Conservation (phyloP, 2,797 vertebrate species). For the Takifugu rubripes region DNA sequence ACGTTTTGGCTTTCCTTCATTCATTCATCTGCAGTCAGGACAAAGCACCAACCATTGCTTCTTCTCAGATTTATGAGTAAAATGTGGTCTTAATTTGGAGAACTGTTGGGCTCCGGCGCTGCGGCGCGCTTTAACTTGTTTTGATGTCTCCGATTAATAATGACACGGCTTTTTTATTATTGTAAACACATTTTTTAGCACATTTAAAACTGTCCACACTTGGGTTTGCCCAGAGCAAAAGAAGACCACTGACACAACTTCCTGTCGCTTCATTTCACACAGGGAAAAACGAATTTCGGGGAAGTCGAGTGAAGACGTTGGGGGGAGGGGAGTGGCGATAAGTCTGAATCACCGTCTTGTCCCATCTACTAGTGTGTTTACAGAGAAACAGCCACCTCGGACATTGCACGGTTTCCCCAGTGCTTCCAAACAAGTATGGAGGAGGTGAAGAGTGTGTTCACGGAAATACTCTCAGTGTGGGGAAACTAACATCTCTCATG, state of each 20-base stretch:
- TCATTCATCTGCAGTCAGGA: not conserved
- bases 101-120: slow-evolving; percentile 24
- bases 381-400: slow-evolving; percentile 39
- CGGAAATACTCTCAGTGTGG: slow-evolving; percentile 38
- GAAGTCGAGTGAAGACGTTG: not conserved
- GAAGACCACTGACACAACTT: slow-evolving; percentile 28
- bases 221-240: not conserved
- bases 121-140: not conserved
- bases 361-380: slow-evolving; percentile 38
- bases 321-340: not conserved
- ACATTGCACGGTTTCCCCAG: not conserved
- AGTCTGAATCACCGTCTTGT: slow-evolving; percentile 47
- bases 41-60: not conserved
- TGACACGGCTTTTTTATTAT: not conserved
- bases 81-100: slow-evolving; percentile 41
- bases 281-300: slow-evolving; percentile 33
- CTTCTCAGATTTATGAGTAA: slow-evolving; percentile 22
- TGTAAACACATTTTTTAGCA: no score
- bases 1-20: no score
- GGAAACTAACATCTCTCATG: slow-evolving; percentile 29
- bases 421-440: slow-evolving; percentile 1
- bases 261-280: slow-evolving; percentile 23
- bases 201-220: slow-evolving; percentile 3
- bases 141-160: not conserved
- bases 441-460: slow-evolving; percentile 23